Evolutionary conservation across 2,797 vertebrate species (phyloP), one percentile per base, ranked within the genome.

Genomic region (Epinephelus awoara): DNA sequence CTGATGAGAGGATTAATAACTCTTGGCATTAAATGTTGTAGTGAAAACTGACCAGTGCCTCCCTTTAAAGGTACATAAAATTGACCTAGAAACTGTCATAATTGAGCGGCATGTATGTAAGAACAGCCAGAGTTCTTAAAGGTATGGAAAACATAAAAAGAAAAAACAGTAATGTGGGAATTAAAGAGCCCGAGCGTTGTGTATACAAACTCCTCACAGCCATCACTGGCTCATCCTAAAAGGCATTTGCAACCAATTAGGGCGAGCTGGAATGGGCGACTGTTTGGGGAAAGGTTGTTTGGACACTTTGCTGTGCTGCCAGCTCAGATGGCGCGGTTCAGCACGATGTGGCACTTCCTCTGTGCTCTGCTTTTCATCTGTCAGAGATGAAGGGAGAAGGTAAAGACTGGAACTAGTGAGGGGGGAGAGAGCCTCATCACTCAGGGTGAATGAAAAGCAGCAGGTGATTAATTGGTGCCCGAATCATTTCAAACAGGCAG

Each of bases 201-300:
- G 77, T 81, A 88, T 81, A 87, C 79, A 90, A 80, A 77, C 65
- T 63, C 69, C 66, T 77, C 67, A 17, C 64, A 63, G 61, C 52
- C 70, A 65, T 68, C 82, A 69, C 65, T 71, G 87, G 76, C 82
- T 91, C 88, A 86, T 89, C 89, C 76, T 54, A 59, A 86, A 80
- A 92, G 82, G 84, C 86, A 90, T 92, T 89, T 77, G 85, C 79
- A 92, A 92, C 90, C 88, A 92, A 78, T 89, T 91, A 88, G 46
- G 34, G 67, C 4, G 27, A 83, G 77, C 63, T 54, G 77, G 75
- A 67, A 77, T 27, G 59, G 78, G 64, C 21, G 34, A 67, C n/a
- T 83, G 79, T 80, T 86, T 75, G 82, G 70, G 72, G 47, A 72
- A 78, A 67, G 72, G 52, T 73, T 88, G 80, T 86, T 92, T 84